phyloP scores from a whole-genome alignment of 2,797 vertebrate genomes.

The Cheirogaleus major region DNA sequence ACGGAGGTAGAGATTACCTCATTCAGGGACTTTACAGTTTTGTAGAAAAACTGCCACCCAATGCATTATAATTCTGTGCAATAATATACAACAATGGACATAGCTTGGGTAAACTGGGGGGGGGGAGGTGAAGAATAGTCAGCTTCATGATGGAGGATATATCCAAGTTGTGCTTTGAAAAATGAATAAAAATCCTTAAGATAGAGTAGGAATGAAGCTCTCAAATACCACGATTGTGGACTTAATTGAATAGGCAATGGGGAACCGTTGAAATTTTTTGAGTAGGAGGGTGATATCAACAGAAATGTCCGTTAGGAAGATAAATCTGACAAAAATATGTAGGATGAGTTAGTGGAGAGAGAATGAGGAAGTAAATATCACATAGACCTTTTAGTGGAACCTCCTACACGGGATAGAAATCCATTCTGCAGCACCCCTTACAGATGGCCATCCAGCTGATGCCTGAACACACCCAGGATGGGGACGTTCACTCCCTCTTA shows the following conservation, averaged over 20 bases:
- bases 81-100: background rate
- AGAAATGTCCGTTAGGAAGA: slow-evolving; percentile 66
- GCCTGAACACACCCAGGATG: background rate
- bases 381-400: slow-evolving; percentile 55
- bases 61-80: background rate
- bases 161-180: background rate
- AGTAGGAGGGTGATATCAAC: slow-evolving; percentile 67
- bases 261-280: slow-evolving; percentile 11
- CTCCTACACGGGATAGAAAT: slow-evolving; percentile 10
- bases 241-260: slow-evolving; percentile 36
- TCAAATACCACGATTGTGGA: background rate
- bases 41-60: background rate
- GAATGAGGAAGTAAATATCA: slow-evolving; percentile 60
- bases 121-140: background rate
- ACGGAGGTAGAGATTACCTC: background rate
- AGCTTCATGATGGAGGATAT: background rate
- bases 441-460: slow-evolving; percentile 27
- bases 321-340: slow-evolving; percentile 63
- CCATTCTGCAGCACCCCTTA: background rate
- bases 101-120: background rate
- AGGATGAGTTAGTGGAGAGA: slow-evolving; percentile 62
- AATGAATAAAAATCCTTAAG: background rate
- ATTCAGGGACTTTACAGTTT: background rate
- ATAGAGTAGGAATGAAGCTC: background rate
- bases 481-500: background rate